Evolutionary conservation across 2,797 vertebrate genomes (phyloP), one percentile per base, ranked within the genome.

Genomic region (Etheostoma perlongum): DNA sequence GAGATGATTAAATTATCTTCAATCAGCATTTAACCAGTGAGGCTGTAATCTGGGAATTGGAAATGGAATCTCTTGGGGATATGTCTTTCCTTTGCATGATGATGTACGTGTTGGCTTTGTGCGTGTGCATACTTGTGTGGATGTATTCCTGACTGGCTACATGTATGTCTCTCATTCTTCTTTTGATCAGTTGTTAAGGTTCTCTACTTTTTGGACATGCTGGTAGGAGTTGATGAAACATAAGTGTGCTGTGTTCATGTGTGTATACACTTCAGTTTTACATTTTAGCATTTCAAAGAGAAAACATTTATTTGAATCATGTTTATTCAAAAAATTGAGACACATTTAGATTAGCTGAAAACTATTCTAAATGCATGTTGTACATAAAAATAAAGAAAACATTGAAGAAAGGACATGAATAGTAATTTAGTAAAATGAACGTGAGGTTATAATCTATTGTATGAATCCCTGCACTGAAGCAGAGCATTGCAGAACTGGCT

Each of bases 1-100:
- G 69, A 89, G 80, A 90, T 92, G 86, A 92, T 93, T 88, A 92
- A 92, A 93, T 92, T 89, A 92, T 91, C 88, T 92, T 93, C 89
- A 89, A 88, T 93, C 94, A 92, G 88, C 68, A 57, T 93, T 93
- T 91, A 90, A 90, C 82, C 90, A 89, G 88, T 72, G 62, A 79
- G 83, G 70, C 70, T 85, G 87, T 84, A 91, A 91, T 92, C 84
- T 85, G 79, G 81, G 83, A 78, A 89, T 81, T 88, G 78, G 83
- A 90, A 90, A 80, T 69, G 53, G 77, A 90, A 82, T 89, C 90
- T 89, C 83, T 67, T 1, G 49, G 74, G 86, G 72, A 89, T 78
- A 78, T 62, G 67, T 68, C 54, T 72, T 82, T 80, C 59, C 79
- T 88, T 89, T 88, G 85, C 85, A 76, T 71, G 62, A 84, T 79